Percentiles rank a stretch among this genome's conserved stretches.
Evolutionary conservation across 2,113 vertebrate species (phyloP).

Genomic region (Dasyurus viverrinus): DNA sequence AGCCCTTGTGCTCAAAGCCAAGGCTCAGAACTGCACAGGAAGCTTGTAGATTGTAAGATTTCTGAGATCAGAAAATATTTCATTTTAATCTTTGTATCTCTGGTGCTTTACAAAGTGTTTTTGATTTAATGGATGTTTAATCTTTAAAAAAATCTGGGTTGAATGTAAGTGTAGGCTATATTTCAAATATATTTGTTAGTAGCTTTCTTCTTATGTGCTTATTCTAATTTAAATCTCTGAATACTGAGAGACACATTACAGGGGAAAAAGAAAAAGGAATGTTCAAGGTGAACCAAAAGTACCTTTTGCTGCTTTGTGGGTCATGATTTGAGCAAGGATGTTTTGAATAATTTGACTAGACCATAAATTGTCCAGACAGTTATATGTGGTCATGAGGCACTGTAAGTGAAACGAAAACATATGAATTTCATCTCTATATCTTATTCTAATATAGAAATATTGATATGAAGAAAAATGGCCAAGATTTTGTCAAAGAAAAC

Average conservation of each 20-base stretch:
- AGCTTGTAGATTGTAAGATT: not conserved
- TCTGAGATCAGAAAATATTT: not conserved
- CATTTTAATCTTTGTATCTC: not conserved
- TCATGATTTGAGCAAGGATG: no score
- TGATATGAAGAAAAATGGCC: constrained; percentile 16
- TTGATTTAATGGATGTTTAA: not conserved
- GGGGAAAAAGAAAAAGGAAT: not conserved
- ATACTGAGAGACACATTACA: not conserved
- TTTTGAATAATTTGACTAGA: not conserved
- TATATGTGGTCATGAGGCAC: not conserved
- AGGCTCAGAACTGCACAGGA: no score
- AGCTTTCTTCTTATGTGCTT: not conserved
- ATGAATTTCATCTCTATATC: not conserved
- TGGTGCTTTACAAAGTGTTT: not conserved
- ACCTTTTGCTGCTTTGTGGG: not conserved
- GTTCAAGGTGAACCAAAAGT: fast-evolving
- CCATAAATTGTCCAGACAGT: not conserved
- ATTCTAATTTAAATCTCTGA: fast-evolving
- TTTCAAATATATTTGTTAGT: not conserved
- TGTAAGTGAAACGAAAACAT: not conserved
- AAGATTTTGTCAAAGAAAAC: not conserved
- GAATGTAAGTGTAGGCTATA: not conserved
- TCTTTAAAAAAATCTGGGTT: not conserved
- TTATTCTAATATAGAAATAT: not conserved
- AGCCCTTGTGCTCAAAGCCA: no score